Evolutionary conservation across 2,113 vertebrate species (phyloP).

Genomic region (Sitta europaea): DNA sequence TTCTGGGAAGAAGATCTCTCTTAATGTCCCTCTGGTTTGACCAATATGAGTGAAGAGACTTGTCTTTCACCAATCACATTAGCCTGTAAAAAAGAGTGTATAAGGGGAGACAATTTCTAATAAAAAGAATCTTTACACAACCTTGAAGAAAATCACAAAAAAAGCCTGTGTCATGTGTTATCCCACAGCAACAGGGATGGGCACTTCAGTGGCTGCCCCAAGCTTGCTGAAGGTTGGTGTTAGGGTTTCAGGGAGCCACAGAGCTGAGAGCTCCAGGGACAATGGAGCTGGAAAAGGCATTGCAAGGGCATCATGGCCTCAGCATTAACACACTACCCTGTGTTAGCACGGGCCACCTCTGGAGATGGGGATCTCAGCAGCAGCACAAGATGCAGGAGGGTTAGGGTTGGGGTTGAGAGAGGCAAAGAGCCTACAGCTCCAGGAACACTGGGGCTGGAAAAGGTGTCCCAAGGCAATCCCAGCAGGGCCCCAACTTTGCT

Average conservation of each 20-base stretch:
- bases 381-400: background rate
- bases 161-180: too few species aligned
- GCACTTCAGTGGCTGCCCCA: background rate
- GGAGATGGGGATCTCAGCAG: background rate
- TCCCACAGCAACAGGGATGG: too few species aligned
- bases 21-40: too few species aligned
- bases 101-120: too few species aligned
- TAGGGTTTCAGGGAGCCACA: background rate
- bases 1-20: too few species aligned
- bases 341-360: background rate
- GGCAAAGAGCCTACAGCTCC: background rate
- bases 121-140: too few species aligned
- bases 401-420: too few species aligned
- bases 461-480: rapidly evolving
- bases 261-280: background rate
- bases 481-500: background rate
- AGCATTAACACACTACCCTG: background rate
- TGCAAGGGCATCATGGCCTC: background rate
- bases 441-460: background rate
- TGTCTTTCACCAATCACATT: too few species aligned
- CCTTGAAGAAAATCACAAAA: too few species aligned
- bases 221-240: background rate
- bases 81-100: too few species aligned
- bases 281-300: background rate
- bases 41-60: too few species aligned